Conservation (phyloP, 2,113 vertebrate genomes). For the Chloebia gouldiae region DNA sequence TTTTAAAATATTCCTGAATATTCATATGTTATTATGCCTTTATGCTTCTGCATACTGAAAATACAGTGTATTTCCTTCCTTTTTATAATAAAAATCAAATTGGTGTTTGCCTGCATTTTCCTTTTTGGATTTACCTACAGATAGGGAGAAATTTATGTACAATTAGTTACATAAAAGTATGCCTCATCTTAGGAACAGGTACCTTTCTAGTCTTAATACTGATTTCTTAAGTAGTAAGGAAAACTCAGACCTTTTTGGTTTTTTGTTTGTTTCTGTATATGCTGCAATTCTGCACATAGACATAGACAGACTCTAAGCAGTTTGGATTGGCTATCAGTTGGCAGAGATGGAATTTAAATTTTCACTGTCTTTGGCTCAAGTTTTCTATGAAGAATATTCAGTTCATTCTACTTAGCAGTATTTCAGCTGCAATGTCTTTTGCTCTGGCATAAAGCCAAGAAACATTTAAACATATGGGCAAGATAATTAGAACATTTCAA, state of each 20-base stretch:
- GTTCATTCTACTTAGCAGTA: background rate
- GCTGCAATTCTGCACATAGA: background rate
- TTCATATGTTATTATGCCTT: background rate
- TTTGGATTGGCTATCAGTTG: background rate
- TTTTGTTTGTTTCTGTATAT: background rate
- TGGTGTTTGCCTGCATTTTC: background rate
- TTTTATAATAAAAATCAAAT: background rate
- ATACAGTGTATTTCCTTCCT: background rate
- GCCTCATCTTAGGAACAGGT: background rate
- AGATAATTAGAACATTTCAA: slow-evolving; percentile 27
- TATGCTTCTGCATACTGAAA: background rate
- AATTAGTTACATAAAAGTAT: background rate
- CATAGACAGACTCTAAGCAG: background rate
- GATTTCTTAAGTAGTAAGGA: background rate
- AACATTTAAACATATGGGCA: slow-evolving; percentile 26
- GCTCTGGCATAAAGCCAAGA: slow-evolving; percentile 12
- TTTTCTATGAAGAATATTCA: background rate
- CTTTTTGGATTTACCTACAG: background rate
- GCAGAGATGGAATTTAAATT: background rate
- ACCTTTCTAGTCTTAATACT: background rate
- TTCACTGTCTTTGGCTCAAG: background rate
- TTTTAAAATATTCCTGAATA: background rate
- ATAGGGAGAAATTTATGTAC: background rate
- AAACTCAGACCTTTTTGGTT: background rate
- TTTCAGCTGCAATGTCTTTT: background rate